Conservation (phyloP, 2,888 invertebrate genomes). For the Malthinus seriepunctatus region DNA sequence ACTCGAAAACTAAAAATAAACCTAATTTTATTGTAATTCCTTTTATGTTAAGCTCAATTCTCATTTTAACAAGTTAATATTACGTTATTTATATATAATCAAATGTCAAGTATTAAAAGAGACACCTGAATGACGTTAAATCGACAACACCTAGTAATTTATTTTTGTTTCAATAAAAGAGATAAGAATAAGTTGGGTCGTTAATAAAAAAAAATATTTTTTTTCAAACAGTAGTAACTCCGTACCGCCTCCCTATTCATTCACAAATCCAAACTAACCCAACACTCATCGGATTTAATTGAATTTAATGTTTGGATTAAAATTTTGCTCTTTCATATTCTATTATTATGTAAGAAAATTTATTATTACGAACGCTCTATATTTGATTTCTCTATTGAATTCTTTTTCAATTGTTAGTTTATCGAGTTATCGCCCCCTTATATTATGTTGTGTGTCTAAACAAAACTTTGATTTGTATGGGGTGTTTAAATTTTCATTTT, state of each 20-base stretch:
- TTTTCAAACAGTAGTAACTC: conserved; percentile 37
- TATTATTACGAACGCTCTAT: conserved; percentile 31
- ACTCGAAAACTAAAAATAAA: conserved; percentile 22
- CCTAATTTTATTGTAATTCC: conserved; percentile 22
- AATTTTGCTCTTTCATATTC: conserved; percentile 11
- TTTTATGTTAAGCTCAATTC: conserved; percentile 29
- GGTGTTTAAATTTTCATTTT: conserved; percentile 44
- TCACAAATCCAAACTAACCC: conserved; percentile 45
- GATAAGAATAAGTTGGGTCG: conserved; percentile 40
- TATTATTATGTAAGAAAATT: conserved; percentile 5
- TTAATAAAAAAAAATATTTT: conserved; percentile 47
- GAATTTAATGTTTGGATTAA: conserved; percentile 39
- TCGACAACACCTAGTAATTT: conserved; percentile 37
- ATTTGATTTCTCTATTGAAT: conserved; percentile 38
- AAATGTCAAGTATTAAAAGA: conserved; percentile 46
- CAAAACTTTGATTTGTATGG: conserved; percentile 46
- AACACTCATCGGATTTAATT: conserved; percentile 52
- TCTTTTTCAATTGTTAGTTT: conserved; percentile 45
- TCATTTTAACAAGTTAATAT: conserved; percentile 39
- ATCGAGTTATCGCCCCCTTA: conserved; percentile 52
- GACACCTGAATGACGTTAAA: conserved; percentile 42
- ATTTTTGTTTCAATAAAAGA: conserved; percentile 42
- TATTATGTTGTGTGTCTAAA: conserved; percentile 51
- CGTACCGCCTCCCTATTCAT: conserved; percentile 47
- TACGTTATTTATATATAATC: conserved; percentile 47